Conservation (phyloP, 2,888 invertebrate genomes). For the Aproaerema taeniolella region DNA sequence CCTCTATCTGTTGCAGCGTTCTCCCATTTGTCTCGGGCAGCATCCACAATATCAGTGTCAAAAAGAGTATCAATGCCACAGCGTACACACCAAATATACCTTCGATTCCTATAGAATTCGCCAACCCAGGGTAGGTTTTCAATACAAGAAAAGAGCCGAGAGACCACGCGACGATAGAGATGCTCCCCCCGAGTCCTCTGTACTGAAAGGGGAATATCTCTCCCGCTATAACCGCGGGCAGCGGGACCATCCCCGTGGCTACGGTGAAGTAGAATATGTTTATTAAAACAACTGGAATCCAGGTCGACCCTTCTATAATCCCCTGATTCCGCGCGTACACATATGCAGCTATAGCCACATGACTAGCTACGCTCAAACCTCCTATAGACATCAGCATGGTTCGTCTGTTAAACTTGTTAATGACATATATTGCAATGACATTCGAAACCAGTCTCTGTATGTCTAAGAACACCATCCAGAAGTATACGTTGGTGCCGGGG, state of each 20-base stretch:
- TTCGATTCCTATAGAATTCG: conserved; percentile 63
- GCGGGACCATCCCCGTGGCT: conserved; percentile 76
- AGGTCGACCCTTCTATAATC: conserved; percentile 38
- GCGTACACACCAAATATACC: conserved; percentile 78
- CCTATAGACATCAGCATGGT: conserved; percentile 78
- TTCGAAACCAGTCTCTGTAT: conserved; percentile 77
- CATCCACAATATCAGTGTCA: conserved; percentile 70
- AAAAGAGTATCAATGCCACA: conserved; percentile 63
- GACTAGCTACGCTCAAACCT: conserved; percentile 70
- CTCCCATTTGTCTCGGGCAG: conserved; percentile 82
- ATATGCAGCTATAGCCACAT: conserved; percentile 68
- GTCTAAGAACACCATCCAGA: conserved; percentile 81
- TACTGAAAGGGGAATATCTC: conserved; percentile 81
- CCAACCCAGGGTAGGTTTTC: conserved; percentile 77
- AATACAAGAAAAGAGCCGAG: conserved; percentile 78
- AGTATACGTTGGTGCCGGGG: conserved; percentile 74
- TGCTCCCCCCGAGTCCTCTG: conserved; percentile 78
- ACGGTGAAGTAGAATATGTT: conserved; percentile 75
- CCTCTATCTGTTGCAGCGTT: conserved; percentile 81
- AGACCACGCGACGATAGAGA: conserved; percentile 76
- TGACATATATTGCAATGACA: conserved; percentile 74
- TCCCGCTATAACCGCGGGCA: conserved; percentile 83
- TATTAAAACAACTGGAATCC: conserved; percentile 65
- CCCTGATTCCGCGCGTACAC: conserved; percentile 40
- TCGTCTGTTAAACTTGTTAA: conserved; percentile 77